Conservation (phyloP, 1,140 invertebrate species). For the Stegodyphus dumicola region DNA sequence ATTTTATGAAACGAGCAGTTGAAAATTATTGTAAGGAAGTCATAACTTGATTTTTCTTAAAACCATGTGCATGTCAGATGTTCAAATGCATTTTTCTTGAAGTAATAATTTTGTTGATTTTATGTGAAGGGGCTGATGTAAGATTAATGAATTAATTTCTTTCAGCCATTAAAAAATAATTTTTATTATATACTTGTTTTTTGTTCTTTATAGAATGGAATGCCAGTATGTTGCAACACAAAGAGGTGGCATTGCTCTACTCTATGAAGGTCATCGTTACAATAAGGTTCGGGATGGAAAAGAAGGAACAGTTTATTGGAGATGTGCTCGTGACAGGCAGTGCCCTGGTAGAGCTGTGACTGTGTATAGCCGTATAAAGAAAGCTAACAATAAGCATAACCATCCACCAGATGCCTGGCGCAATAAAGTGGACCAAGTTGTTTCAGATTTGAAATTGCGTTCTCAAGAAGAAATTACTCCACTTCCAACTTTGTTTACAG, state of each 20-base stretch:
- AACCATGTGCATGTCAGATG: no score
- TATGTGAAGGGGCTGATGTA: no score
- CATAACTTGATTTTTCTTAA: no score
- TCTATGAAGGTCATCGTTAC: constrained; percentile 66
- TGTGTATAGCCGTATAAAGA: constrained; percentile 66
- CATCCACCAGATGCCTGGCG: constrained; percentile 65
- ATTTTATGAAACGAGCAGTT: no score
- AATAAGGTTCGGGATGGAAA: constrained; percentile 66
- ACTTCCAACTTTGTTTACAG: constrained; percentile 62
- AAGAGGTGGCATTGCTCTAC: constrained; percentile 65
- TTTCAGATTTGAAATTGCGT: constrained; percentile 61
- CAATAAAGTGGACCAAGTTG: constrained; percentile 61
- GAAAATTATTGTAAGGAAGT: no score
- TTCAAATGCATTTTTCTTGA: no score
- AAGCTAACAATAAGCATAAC: constrained; percentile 66
- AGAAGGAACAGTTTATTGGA: constrained; percentile 66
- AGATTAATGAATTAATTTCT: background rate
- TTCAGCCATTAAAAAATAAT: background rate
- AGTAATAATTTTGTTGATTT: no score
- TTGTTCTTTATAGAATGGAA: constrained; percentile 62
- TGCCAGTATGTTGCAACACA: constrained; percentile 66
- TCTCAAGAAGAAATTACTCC: constrained; percentile 61
- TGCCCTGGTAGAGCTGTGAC: constrained; percentile 66
- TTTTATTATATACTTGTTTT: background rate
- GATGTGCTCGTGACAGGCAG: constrained; percentile 65